A percentile compares a stretch with the other conserved stretches of the same genome.
phyloP scores from a whole-genome alignment of 1,140 invertebrate genomes.

The Drosophila tsacasi region DNA sequence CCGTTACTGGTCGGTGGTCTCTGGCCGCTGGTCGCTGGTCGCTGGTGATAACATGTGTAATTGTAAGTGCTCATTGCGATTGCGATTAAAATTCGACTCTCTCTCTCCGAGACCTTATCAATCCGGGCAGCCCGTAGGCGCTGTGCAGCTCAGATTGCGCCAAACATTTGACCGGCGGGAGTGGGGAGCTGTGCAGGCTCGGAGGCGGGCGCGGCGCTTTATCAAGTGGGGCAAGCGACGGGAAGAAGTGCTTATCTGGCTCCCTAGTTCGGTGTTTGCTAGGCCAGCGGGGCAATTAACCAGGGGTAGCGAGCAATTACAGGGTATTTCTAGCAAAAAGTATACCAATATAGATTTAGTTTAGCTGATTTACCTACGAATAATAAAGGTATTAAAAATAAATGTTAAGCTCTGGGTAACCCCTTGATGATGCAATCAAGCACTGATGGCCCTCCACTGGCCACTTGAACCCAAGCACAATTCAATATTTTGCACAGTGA shows the following conservation, averaged over 20 bases:
- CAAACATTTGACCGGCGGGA: slow-evolving; percentile 59
- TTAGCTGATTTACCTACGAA: too few relatives aligned
- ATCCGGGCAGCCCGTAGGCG: slow-evolving; percentile 36
- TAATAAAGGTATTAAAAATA: too few relatives aligned
- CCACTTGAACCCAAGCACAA: slow-evolving; percentile 18
- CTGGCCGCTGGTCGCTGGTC: slow-evolving; percentile 2
- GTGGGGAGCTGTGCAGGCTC: background rate
- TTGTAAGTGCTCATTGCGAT: slow-evolving; percentile 79
- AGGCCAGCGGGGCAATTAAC: background rate
- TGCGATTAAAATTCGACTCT: slow-evolving; percentile 75
- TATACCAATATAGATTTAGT: background rate
- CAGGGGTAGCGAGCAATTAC: background rate
- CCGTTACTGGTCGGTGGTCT: slow-evolving; percentile 13
- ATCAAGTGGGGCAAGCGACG: slow-evolving; percentile 62
- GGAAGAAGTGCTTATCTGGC: slow-evolving; percentile 57
- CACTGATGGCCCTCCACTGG: slow-evolving; percentile 4
- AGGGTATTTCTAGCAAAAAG: background rate
- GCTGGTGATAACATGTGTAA: slow-evolving; percentile 81
- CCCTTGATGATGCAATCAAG: slow-evolving; percentile 13
- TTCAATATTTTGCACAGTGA: slow-evolving; percentile 9
- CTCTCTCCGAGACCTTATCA: slow-evolving; percentile 73
- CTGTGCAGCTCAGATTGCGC: slow-evolving; percentile 47
- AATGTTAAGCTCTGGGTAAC: background rate
- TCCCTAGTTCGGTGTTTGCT: slow-evolving; percentile 47
- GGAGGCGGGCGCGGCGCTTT: slow-evolving; percentile 27